Percentiles rank a stretch among this genome's conserved stretches.
Conservation (phyloP, 2,113 vertebrate genomes). For the Cervus canadensis region DNA sequence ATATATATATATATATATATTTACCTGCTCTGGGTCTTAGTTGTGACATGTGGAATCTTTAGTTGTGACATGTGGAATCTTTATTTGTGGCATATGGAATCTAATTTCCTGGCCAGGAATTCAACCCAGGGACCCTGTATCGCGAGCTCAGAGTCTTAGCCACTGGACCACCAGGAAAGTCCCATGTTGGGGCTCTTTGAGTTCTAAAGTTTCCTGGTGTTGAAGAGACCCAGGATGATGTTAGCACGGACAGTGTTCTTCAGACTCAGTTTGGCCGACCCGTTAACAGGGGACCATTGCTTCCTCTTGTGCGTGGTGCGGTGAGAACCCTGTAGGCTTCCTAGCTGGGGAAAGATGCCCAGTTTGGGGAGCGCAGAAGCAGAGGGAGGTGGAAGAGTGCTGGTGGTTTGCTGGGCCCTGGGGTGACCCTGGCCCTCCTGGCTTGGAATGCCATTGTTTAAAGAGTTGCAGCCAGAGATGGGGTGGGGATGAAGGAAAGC, state of each 20-base stretch:
- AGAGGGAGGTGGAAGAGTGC: background rate
- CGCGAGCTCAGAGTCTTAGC: background rate
- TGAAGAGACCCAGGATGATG: background rate
- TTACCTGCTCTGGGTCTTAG: background rate
- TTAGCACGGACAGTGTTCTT: background rate
- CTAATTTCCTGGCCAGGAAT: background rate
- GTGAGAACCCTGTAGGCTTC: background rate
- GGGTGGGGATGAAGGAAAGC: conserved; percentile 19
- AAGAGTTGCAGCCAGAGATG: conserved; percentile 44
- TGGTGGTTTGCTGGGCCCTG: background rate
- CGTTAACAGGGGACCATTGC: background rate
- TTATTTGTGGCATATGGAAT: background rate
- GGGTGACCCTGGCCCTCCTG: conserved; percentile 59
- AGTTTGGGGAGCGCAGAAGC: background rate
- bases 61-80: background rate
- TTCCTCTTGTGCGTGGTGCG: background rate
- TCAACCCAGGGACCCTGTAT: background rate
- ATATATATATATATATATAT: background rate
- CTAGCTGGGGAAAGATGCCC: rapidly evolving
- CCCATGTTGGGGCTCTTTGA: background rate
- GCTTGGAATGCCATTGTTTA: conserved; percentile 6
- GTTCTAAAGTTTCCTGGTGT: background rate
- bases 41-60: background rate
- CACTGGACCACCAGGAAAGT: background rate
- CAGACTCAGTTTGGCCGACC: background rate